A percentile compares a stretch with the other conserved stretches of the same genome.
Evolutionary conservation across 1,140 invertebrate genomes (phyloP).

Genomic region (Danaus melanippus): DNA sequence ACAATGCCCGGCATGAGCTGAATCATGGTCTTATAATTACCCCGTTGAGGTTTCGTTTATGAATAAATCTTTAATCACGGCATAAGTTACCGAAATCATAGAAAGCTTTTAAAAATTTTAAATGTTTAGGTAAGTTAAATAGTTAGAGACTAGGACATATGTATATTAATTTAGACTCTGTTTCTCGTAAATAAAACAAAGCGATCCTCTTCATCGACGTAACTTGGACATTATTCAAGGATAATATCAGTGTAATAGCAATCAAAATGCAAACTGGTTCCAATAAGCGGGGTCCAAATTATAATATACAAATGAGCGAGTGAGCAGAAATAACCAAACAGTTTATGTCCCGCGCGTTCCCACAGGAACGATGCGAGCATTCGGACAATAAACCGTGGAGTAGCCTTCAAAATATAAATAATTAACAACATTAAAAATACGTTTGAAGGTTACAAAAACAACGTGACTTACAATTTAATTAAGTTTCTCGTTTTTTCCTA

Average conservation of each 20-base stretch:
- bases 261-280: slow-evolving; percentile 46
- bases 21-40: slow-evolving; percentile 54
- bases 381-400: slow-evolving; percentile 25
- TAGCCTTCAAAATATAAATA: slow-evolving; percentile 7
- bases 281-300: slow-evolving; percentile 51
- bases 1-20: slow-evolving; percentile 50
- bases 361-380: slow-evolving; percentile 64
- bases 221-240: slow-evolving; percentile 14
- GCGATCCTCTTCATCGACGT: not conserved
- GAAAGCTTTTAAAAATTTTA: not conserved
- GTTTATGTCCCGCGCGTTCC: slow-evolving; percentile 67
- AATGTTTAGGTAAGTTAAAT: slow-evolving; percentile 2
- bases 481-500: too few relatives aligned
- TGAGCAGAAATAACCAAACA: slow-evolving; percentile 69
- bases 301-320: slow-evolving; percentile 69
- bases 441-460: too few relatives aligned
- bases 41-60: slow-evolving; percentile 25
- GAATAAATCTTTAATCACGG: slow-evolving; percentile 33
- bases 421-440: not conserved
- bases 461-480: too few relatives aligned
- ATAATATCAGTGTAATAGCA: slow-evolving; percentile 35
- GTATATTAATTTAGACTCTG: too few relatives aligned
- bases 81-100: not conserved
- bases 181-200: too few relatives aligned
- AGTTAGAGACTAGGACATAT: too few relatives aligned